A percentile compares a stretch with the other conserved stretches of the same genome.
These are phyloP conservation scores for Troglohyphantes excavatus DNA, from an alignment of 2,888 invertebrate species.

Conservation along the genomic window DNA sequence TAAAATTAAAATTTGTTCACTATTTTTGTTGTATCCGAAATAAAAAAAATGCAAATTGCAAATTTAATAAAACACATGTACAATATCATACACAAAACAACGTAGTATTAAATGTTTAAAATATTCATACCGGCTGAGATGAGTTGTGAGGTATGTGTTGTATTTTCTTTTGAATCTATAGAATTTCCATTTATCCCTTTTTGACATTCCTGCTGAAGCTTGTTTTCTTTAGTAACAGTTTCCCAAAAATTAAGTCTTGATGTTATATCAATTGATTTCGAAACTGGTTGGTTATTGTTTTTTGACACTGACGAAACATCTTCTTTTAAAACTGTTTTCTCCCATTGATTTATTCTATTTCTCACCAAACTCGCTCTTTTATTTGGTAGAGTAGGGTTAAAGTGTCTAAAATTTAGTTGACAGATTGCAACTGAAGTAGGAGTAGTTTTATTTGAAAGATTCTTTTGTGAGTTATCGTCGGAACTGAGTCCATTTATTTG, in stretches of 20 bases:
- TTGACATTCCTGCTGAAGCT: not conserved
- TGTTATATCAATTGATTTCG: constrained; percentile 22
- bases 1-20: no score
- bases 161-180: not conserved
- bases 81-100: no score
- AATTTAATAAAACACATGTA: no score
- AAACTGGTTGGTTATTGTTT: not conserved
- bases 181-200: not conserved
- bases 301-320: not conserved
- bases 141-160: not conserved
- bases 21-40: no score
- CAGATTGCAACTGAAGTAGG: not conserved
- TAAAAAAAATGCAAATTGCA: no score
- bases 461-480: not conserved
- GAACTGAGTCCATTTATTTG: not conserved
- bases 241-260: constrained; percentile 66
- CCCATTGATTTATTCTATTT: constrained; percentile 62
- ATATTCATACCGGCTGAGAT: not conserved
- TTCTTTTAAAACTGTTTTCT: constrained; percentile 23
- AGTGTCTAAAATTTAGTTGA: constrained; percentile 60
- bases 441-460: not conserved
- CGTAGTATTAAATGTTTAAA: no score
- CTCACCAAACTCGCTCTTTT: constrained; percentile 56
- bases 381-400: constrained; percentile 33
- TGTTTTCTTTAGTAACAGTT: constrained; percentile 25